Percentiles rank a stretch among this genome's conserved stretches.
Evolutionary conservation across 2,797 vertebrate species (phyloP).

Genomic region (Cossypha niveicapilla): DNA sequence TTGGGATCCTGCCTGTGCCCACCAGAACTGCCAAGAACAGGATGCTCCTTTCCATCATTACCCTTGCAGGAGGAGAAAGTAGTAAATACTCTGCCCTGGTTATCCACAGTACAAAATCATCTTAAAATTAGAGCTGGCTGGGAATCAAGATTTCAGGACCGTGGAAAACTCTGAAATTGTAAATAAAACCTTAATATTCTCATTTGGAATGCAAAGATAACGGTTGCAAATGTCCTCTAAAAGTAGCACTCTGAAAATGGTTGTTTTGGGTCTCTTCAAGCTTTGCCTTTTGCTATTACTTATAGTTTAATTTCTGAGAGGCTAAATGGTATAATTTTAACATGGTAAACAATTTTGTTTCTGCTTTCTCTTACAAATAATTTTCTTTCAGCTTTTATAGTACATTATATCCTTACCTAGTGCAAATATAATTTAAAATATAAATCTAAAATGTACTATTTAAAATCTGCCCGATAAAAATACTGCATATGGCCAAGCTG

Average conservation of each 20-base stretch:
- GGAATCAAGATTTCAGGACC: neutral
- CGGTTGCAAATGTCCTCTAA: neutral
- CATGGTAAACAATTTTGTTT: neutral
- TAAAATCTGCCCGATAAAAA: neutral
- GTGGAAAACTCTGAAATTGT: neutral
- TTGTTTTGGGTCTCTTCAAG: neutral
- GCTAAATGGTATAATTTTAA: conserved; percentile 14
- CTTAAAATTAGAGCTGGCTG: neutral
- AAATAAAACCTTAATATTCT: conserved; percentile 25
- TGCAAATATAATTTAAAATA: neutral
- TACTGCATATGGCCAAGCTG: neutral
- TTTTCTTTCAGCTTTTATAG: neutral
- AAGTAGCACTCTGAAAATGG: neutral
- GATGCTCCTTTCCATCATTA: neutral
- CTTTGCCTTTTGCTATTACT: neutral
- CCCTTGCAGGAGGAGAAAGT: neutral
- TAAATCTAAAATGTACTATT: neutral
- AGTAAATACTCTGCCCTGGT: neutral
- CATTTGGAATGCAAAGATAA: neutral
- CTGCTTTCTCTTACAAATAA: neutral
- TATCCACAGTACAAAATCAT: neutral
- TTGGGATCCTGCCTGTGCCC: neutral
- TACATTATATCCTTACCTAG: neutral
- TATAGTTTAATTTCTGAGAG: neutral
- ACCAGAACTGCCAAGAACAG: neutral